Evolutionary conservation across 2,888 invertebrate species (phyloP).

Genomic region (Tetrapedia diversipes): DNA sequence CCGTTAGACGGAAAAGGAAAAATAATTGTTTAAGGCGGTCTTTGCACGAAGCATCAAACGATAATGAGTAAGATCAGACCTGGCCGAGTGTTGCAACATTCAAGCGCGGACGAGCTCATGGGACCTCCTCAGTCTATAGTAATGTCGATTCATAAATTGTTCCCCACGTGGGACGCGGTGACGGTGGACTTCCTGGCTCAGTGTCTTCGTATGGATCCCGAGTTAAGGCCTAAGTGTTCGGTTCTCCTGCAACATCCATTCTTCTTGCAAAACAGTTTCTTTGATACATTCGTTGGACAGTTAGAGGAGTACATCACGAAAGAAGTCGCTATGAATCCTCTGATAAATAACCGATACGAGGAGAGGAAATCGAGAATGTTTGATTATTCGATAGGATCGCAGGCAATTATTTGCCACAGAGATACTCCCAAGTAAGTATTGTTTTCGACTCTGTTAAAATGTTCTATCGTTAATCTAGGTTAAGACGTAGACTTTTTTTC

Average conservation of each 20-base stretch:
- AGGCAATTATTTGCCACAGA: constrained; percentile 68
- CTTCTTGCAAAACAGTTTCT: constrained; percentile 88
- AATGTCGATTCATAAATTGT: constrained; percentile 79
- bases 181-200: constrained; percentile 85
- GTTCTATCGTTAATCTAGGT: neutral
- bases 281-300: constrained; percentile 87
- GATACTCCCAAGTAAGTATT: constrained; percentile 72
- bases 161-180: constrained; percentile 81
- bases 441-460: neutral
- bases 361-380: constrained; percentile 64
- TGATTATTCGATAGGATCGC: constrained; percentile 61
- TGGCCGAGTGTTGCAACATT: constrained; percentile 78
- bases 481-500: neutral
- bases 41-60: constrained; percentile 70
- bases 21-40: constrained; percentile 51
- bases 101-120: constrained; percentile 67
- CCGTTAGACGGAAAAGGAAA: neutral
- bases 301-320: constrained; percentile 86
- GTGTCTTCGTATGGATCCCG: constrained; percentile 87
- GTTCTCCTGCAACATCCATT: constrained; percentile 87
- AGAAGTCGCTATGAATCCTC: constrained; percentile 85
- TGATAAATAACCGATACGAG: constrained; percentile 80
- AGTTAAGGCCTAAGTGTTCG: constrained; percentile 86
- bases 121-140: constrained; percentile 73
- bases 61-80: constrained; percentile 68